These are phyloP conservation scores for Incurvaria masculella DNA, from an alignment of 2,888 invertebrate species.

Conservation along the genomic window DNA sequence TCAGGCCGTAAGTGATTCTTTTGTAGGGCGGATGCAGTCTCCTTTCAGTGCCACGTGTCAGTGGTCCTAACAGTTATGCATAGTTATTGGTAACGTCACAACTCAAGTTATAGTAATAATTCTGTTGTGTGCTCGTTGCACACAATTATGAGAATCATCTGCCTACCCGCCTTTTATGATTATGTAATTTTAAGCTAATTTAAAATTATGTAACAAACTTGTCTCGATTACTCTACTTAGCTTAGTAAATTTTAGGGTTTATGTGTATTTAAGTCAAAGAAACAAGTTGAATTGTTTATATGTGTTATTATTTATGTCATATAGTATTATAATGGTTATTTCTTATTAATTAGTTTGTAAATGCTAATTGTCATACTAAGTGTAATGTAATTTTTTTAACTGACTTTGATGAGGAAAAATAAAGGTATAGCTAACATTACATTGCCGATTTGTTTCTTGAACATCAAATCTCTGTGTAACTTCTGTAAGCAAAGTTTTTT, in stretches of 20 bases:
- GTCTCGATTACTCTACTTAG: slow-evolving; percentile 55
- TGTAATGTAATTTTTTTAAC: not conserved
- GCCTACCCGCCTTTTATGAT: slow-evolving; percentile 54
- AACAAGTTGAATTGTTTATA: slow-evolving; percentile 57
- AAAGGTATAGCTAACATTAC: not conserved
- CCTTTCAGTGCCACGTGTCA: no score
- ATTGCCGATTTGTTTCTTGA: not conserved
- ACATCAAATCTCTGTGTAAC: no score
- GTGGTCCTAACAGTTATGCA: no score
- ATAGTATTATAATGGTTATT: slow-evolving; percentile 59
- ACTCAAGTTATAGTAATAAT: no score
- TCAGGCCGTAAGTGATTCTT: no score
- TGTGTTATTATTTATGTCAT: slow-evolving; percentile 59
- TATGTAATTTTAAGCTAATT: slow-evolving; percentile 51
- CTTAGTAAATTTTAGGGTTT: slow-evolving; percentile 50
- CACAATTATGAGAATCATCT: slow-evolving; percentile 21
- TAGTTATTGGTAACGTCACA: no score
- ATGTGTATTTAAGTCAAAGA: slow-evolving; percentile 56
- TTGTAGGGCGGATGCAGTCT: no score
- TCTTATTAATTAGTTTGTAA: slow-evolving; percentile 58
- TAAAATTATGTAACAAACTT: slow-evolving; percentile 43
- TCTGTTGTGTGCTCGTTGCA: no score
- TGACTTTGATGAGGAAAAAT: not conserved
- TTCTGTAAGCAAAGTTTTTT: no score
- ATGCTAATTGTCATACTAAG: slow-evolving; percentile 33